These are phyloP conservation scores for Melieria picta DNA, from an alignment of 2,888 invertebrate species.

Conservation along the genomic window DNA sequence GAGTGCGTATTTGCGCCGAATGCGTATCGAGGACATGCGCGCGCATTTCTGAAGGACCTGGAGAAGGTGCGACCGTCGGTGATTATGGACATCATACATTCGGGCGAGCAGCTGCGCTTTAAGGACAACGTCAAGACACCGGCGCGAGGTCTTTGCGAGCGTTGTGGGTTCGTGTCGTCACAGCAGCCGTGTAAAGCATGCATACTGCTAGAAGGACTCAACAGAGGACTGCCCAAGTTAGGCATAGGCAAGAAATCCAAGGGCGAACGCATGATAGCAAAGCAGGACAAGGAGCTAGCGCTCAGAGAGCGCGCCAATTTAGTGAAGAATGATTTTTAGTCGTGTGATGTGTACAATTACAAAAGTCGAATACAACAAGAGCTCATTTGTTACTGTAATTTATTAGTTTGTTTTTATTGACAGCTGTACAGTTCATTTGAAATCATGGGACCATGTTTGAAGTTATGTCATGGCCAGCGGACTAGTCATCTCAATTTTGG, in stretches of 20 bases:
- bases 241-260: slow-evolving; percentile 92
- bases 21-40: slow-evolving; percentile 93
- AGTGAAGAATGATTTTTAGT: slow-evolving; percentile 66
- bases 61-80: slow-evolving; percentile 92
- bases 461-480: too few relatives aligned
- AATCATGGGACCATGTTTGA: too few relatives aligned
- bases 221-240: slow-evolving; percentile 88
- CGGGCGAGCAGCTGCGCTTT: slow-evolving; percentile 86
- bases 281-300: slow-evolving; percentile 66
- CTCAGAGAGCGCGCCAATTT: slow-evolving; percentile 62
- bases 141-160: slow-evolving; percentile 78
- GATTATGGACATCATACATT: slow-evolving; percentile 93
- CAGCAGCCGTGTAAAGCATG: slow-evolving; percentile 97
- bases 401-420: background rate
- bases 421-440: too few relatives aligned
- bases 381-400: slow-evolving; percentile 11
- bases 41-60: slow-evolving; percentile 91
- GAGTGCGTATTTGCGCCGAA: slow-evolving; percentile 99
- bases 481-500: too few relatives aligned
- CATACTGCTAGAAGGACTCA: slow-evolving; percentile 92
- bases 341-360: background rate
- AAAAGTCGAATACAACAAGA: slow-evolving; percentile 3
- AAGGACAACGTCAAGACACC: slow-evolving; percentile 87
- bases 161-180: slow-evolving; percentile 92
- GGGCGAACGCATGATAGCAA: slow-evolving; percentile 74